These are phyloP conservation scores for Periophthalmodon schlosseri DNA, from an alignment of 2,113 vertebrate genomes.

Conservation along the genomic window DNA sequence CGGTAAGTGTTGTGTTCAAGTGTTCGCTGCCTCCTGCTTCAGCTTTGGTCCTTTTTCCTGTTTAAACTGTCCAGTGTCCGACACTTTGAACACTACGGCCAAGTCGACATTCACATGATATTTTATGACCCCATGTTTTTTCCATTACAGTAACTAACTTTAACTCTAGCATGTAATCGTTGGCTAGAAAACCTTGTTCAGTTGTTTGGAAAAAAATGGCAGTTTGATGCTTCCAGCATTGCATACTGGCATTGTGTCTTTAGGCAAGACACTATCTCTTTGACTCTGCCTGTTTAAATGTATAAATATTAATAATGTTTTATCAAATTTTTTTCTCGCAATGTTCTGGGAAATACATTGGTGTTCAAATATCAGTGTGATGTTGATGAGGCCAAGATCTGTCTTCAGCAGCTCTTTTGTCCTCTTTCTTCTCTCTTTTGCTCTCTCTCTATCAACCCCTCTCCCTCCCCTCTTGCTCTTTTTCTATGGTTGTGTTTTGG, in stretches of 20 bases:
- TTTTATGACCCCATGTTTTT: not conserved
- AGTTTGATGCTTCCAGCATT: no score
- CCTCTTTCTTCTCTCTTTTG: conserved; percentile 34
- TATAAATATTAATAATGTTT: no score
- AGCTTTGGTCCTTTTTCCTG: not conserved
- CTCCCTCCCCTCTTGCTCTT: no score
- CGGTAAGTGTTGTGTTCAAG: conserved; percentile 71
- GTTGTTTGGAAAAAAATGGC: no score
- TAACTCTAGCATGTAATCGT: no score
- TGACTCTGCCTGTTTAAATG: no score
- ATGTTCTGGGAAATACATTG: not conserved
- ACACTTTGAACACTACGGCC: not conserved
- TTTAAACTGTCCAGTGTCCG: not conserved
- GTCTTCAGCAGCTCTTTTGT: conserved; percentile 1
- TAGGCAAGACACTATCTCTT: no score
- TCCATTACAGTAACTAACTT: no score
- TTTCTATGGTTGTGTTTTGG: conserved; percentile 5
- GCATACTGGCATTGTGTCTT: no score
- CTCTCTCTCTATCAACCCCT: conserved; percentile 8
- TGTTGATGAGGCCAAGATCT: not conserved
- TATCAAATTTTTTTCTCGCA: no score
- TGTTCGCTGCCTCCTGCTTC: conserved; percentile 7
- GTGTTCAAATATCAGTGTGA: not conserved
- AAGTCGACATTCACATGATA: not conserved
- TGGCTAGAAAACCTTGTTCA: no score